Evolutionary conservation across 1,140 invertebrate genomes (phyloP), one percentile per base, ranked within the genome.

Genomic region (honey bee (Apis mellifera)): DNA sequence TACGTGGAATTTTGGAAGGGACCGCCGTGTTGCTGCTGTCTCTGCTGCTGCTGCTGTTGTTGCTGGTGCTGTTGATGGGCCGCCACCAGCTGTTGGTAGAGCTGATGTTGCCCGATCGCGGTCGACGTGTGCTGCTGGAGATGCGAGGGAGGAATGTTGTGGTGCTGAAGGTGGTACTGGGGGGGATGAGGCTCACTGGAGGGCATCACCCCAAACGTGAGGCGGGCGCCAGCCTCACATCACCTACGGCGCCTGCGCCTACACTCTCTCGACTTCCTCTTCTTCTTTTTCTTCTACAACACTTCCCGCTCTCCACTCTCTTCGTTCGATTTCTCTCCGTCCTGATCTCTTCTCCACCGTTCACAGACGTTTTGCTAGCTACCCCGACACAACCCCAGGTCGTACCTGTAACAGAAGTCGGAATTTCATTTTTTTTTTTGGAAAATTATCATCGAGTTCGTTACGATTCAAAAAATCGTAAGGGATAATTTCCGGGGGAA

Each of bases 151-250:
- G 92, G 92, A 92, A 94, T 93, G 88, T 91, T 92, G 89, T 90
- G 92, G 86, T 94, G 92, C 84, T 93, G 92, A 90, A 93, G 93
- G 90, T 94, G 93, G 92, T 94, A 94, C 89, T 92, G 92, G 89
- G 92, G 89, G 92, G 93, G 92, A 93, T 93, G 93, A 90, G 93
- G 92, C 92, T 93, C 93, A 93, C 93, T 93, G 92, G 93, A 93
- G 92, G 93, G 93, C 93, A 93, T 93, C 92, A 93, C 93, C 93
- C 93, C 93, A 93, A 92, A 92, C 92, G 93, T 93, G 92, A 93
- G 93, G 93, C 93, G 92, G 88, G 90, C 92, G 90, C 89, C 92
- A 94, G 93, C 93, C 93, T 94, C 92, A 93, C 93, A 94, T 94
- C 92, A 93, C 93, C 93, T 89, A 91, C 90, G 87, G 91, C 90